Evolutionary conservation across 2,113 vertebrate genomes (phyloP), one percentile per base, ranked within the genome.

Genomic region (Leucosticte australis): DNA sequence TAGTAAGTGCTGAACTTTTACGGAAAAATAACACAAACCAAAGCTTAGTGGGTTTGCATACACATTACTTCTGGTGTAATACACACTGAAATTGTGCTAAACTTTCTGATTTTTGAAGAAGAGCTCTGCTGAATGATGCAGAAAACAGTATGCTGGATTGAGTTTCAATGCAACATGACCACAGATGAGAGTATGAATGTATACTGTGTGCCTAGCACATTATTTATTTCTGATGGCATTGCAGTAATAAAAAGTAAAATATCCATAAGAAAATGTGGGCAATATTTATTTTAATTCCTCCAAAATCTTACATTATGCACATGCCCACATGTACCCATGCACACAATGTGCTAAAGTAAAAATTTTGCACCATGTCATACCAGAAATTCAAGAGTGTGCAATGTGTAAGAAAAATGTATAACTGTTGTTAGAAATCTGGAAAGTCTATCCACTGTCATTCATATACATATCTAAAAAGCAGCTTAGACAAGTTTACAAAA

Each of bases 391-490:
- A 94, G 52, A 96, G 49, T 3, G 7, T 81, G 83, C 76, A 92
- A 74, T 57, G 92, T 62, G 87, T 96, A 97, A 97, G 96, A 97
- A 95, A 94, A 85, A 96, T 27, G 68, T 88, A 27, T 89, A 89
- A 88, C 69, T 90, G 52, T 46, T 95, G 39, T 70, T 94, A 88
- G 74, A 87, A 95, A 96, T 87, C 44, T 71, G 62, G 83, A 69
- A 95, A 85, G 23, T 69, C 64, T 74, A 83, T 52, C 84, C 79
- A 57, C 84, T 95, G 83, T 93, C 79, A 92, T 88, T 90, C 83
- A 80, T 94, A 84, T 27, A 89, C 87, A 71, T 87, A 92, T 81
- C 92, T 93, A 96, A 94, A 95, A 86, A 96, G 97, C 94, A 97
- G 90, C 77, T 68, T 78, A 94, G 69, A 88, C 55, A 70, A 87